Percentiles rank a stretch among this genome's conserved stretches.
Evolutionary conservation across 2,888 invertebrate species (phyloP).

Genomic region (Drosophila suboccidentalis): DNA sequence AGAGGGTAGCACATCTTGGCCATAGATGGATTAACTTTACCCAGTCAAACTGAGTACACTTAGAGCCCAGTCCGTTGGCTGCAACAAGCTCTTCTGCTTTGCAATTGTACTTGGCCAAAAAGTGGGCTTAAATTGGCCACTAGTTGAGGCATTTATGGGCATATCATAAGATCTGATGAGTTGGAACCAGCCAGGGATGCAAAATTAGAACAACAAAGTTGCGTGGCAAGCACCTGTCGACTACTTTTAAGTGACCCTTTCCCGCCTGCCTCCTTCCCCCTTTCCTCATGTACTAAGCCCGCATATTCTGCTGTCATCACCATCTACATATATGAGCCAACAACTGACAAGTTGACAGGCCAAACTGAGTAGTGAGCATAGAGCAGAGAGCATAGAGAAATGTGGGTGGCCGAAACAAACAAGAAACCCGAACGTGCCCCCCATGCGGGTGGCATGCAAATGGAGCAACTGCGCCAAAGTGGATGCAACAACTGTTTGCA

Average conservation of each 20-base stretch:
- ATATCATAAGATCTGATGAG: slow-evolving; percentile 32
- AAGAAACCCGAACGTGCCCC: slow-evolving; percentile 40
- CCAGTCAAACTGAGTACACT: not conserved
- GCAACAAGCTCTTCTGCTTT: not conserved
- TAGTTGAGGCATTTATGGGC: slow-evolving; percentile 40
- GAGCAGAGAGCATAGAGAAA: slow-evolving; percentile 16
- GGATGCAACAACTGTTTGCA: slow-evolving; percentile 6
- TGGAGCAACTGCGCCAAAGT: slow-evolving; percentile 33
- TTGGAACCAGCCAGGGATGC: slow-evolving; percentile 2
- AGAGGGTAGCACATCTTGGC: not conserved
- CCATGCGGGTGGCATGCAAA: slow-evolving; percentile 51
- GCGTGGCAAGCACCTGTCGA: slow-evolving; percentile 69
- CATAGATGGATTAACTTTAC: slow-evolving; percentile 6
- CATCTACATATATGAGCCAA: slow-evolving; percentile 61
- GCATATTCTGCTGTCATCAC: slow-evolving; percentile 51
- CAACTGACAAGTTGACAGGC: slow-evolving; percentile 79
- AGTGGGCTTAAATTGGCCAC: slow-evolving; percentile 29
- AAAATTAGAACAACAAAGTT: slow-evolving; percentile 63
- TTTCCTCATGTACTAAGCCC: not conserved
- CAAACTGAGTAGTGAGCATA: slow-evolving; percentile 24
- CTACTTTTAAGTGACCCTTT: slow-evolving; percentile 55
- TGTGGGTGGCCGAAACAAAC: slow-evolving; percentile 47
- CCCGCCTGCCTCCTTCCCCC: not conserved
- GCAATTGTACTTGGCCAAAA: not conserved
- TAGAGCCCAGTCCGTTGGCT: not conserved